phyloP scores from a whole-genome alignment of 2,113 vertebrate genomes.

The Panthera uncia region DNA sequence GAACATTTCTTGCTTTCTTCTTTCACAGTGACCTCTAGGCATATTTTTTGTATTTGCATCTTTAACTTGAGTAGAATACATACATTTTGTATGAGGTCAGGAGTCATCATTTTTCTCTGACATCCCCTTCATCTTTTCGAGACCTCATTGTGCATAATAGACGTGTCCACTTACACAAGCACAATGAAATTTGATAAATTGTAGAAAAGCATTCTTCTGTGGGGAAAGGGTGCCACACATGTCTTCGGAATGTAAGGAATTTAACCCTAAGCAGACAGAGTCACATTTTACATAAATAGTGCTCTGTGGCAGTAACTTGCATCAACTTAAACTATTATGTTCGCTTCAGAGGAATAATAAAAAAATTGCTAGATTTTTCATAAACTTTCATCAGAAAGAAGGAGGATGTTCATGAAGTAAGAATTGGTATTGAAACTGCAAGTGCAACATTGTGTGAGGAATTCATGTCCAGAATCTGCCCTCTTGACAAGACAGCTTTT shows the following conservation, averaged over 20 bases:
- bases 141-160: slow-evolving; percentile 55
- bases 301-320: slow-evolving; percentile 23
- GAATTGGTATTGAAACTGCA: slow-evolving; percentile 37
- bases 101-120: slow-evolving; percentile 4
- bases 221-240: slow-evolving; percentile 37
- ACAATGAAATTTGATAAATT: slow-evolving; percentile 62
- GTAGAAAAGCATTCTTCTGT: slow-evolving; percentile 48
- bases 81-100: not conserved
- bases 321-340: slow-evolving; percentile 40
- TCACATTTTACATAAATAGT: slow-evolving; percentile 64
- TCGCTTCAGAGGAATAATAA: slow-evolving; percentile 57
- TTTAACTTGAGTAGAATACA: slow-evolving; percentile 22
- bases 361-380: slow-evolving; percentile 65
- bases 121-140: slow-evolving; percentile 45
- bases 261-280: slow-evolving; percentile 57
- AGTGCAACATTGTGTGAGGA: slow-evolving; percentile 59
- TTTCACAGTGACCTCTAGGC: not conserved
- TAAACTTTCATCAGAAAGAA: slow-evolving; percentile 26
- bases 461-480: slow-evolving; percentile 10
- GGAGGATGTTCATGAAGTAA: not conserved
- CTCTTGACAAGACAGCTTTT: slow-evolving; percentile 43
- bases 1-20: not conserved
- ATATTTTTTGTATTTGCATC: not conserved
- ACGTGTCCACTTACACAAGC: slow-evolving; percentile 26
- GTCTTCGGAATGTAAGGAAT: slow-evolving; percentile 54